These are phyloP conservation scores for Psilopsiagon aurifrons DNA, from an alignment of 2,113 vertebrate genomes.

Conservation along the genomic window DNA sequence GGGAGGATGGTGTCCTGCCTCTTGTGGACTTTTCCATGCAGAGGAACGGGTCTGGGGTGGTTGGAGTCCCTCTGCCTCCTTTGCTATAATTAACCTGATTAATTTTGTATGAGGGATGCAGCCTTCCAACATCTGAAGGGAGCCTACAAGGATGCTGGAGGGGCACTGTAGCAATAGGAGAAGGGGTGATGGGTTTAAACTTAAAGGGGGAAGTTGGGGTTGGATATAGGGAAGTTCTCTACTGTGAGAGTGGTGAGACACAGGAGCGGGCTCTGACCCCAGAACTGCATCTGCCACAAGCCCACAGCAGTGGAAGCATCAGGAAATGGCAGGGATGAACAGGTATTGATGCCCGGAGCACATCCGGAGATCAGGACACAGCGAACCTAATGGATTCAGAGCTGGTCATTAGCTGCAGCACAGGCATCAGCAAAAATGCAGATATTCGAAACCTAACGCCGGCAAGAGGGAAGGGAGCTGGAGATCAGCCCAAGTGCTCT, in stretches of 20 bases:
- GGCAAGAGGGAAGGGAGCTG: not conserved
- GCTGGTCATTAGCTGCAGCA: constrained; percentile 35
- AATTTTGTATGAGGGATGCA: not conserved
- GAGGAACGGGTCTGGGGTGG: not conserved
- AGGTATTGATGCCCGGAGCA: not conserved
- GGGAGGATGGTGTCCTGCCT: not conserved
- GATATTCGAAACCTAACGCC: constrained; percentile 12
- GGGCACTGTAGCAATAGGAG: not conserved
- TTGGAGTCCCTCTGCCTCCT: not conserved
- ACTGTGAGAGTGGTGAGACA: not conserved
- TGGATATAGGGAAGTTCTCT: not conserved
- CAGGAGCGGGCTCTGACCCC: not conserved
- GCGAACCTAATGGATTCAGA: constrained; percentile 25
- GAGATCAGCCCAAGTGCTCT: not conserved
- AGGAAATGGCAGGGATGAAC: not conserved
- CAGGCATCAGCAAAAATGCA: constrained; percentile 40
- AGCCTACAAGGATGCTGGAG: not conserved
- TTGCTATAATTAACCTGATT: not conserved
- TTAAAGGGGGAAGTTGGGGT: not conserved
- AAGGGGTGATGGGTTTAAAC: not conserved
- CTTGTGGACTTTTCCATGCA: not conserved
- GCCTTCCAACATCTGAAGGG: not conserved
- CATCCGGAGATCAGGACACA: not conserved
- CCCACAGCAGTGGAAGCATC: not conserved
- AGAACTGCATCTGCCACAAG: not conserved